Conservation (phyloP, 2,113 vertebrate species). For the Phoxinus phoxinus region DNA sequence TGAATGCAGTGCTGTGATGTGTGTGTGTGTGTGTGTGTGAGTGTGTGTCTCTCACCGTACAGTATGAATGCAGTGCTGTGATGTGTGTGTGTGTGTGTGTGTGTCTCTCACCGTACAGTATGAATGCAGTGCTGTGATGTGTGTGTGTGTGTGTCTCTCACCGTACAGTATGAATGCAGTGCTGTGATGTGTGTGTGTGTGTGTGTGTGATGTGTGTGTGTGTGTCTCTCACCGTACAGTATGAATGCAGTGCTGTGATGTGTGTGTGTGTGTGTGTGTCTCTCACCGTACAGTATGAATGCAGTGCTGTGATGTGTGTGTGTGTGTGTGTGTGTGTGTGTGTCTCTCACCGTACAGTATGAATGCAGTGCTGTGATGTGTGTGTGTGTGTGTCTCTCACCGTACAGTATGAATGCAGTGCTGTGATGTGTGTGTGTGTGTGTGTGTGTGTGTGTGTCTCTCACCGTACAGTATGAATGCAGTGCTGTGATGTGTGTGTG, state of each 20-base stretch:
- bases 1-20: too few relatives aligned
- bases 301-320: neutral
- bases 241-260: conserved; percentile 3
- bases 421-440: neutral
- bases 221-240: too few relatives aligned
- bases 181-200: neutral
- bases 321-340: neutral
- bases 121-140: too few relatives aligned
- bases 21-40: neutral
- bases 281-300: too few relatives aligned
- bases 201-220: neutral
- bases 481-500: neutral
- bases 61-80: too few relatives aligned
- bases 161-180: too few relatives aligned
- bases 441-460: neutral
- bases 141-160: conserved; percentile 23
- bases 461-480: too few relatives aligned
- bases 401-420: too few relatives aligned
- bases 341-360: too few relatives aligned
- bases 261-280: conserved; percentile 25
- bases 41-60: too few relatives aligned
- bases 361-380: conserved; percentile 9
- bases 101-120: too few relatives aligned
- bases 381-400: conserved; percentile 25
- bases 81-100: conserved; percentile 27